These are phyloP conservation scores for Chiridota heheva DNA, from an alignment of 35 echinoderm and acorn worm species.

Conservation along the genomic window DNA sequence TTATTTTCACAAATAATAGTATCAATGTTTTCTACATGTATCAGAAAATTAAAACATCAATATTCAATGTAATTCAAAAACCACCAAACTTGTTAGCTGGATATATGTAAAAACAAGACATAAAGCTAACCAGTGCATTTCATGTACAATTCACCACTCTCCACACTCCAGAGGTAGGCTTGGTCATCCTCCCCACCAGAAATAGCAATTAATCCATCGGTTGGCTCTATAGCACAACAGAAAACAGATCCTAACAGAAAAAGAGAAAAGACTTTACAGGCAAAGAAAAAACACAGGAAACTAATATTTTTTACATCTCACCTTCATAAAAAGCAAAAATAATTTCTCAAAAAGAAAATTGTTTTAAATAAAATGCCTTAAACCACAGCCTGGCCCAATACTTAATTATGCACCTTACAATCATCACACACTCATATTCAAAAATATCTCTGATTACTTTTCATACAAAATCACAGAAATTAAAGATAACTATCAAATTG, in stretches of 20 bases:
- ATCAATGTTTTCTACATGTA: no score
- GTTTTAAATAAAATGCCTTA: background rate
- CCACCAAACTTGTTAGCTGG: no score
- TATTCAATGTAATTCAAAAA: no score
- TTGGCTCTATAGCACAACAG: constrained; percentile 85
- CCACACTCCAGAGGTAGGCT: constrained; percentile 83
- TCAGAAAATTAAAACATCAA: no score
- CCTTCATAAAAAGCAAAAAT: background rate
- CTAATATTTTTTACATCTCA: background rate
- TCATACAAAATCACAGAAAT: no score
- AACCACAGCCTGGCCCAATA: background rate
- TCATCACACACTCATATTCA: background rate
- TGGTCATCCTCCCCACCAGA: constrained; percentile 96
- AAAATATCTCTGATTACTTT: no score
- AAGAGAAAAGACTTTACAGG: background rate
- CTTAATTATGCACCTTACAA: background rate
- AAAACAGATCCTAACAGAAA: constrained; percentile 71
- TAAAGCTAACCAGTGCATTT: constrained; percentile 84
- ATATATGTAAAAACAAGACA: no score
- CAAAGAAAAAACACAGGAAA: background rate
- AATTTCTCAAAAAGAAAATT: background rate
- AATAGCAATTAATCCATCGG: constrained; percentile 44
- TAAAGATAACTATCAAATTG: no score
- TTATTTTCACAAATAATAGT: no score
- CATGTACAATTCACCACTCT: constrained; percentile 56